Conservation (phyloP, 2,797 vertebrate species). For the Cichlasoma orientale region DNA sequence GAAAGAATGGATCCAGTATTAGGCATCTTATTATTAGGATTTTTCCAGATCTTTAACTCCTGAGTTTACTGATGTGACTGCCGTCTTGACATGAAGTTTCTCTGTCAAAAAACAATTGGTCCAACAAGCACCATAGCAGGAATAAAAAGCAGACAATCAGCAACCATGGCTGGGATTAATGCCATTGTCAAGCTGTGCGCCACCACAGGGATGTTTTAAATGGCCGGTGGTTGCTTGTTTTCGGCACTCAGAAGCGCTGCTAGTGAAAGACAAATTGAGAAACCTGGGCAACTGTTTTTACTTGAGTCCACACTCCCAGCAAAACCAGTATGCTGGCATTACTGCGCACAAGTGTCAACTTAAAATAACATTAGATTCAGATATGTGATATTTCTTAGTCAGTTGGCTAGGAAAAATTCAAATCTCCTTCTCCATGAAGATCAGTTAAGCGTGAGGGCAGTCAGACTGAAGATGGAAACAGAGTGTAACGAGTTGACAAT, state of each 20-base stretch:
- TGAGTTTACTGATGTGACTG: background rate
- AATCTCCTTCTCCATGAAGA: slow-evolving; percentile 1
- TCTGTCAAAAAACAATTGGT: background rate
- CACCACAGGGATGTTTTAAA: slow-evolving; percentile 1
- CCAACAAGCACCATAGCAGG: background rate
- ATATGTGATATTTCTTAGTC: slow-evolving; percentile 7
- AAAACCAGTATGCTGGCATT: background rate
- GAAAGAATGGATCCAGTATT: background rate
- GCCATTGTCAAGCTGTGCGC: slow-evolving; percentile 3
- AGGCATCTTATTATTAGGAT: slow-evolving; percentile 29
- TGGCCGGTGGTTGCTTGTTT: background rate
- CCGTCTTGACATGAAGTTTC: background rate
- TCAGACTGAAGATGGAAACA: slow-evolving; percentile 3
- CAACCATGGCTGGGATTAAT: background rate
- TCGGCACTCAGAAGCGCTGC: background rate
- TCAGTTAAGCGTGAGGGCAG: background rate
- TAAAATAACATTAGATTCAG: slow-evolving; percentile 2
- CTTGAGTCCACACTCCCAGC: background rate
- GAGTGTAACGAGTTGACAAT: slow-evolving; percentile 4
- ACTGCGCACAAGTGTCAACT: background rate
- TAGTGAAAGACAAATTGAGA: background rate
- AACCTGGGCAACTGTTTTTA: background rate
- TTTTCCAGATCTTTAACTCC: background rate
- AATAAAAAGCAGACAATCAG: slow-evolving; percentile 1
- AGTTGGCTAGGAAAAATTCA: background rate